A percentile compares a stretch with the other conserved stretches of the same genome.
phyloP scores from a whole-genome alignment of 2,113 vertebrate species.

The Melanostigma gelatinosum region DNA sequence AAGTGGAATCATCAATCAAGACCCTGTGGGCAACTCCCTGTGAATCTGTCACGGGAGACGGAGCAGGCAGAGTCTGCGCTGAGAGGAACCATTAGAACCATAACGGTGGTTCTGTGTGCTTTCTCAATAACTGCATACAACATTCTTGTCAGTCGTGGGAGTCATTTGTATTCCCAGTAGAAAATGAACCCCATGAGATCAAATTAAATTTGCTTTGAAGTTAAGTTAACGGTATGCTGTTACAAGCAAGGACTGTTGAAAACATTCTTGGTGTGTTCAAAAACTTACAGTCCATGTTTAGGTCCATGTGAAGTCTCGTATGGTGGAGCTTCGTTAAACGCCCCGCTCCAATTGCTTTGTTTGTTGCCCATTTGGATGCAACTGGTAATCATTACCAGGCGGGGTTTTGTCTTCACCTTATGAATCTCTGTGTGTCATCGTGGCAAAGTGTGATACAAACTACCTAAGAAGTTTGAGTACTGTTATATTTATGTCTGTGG shows the following conservation, averaged over 20 bases:
- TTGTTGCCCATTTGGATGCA: not conserved
- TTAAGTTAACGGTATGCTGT: not conserved
- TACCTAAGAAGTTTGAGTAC: not conserved
- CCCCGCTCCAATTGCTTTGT: not conserved
- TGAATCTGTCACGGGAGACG: constrained; percentile 31
- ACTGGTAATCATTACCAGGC: not conserved
- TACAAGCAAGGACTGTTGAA: not conserved
- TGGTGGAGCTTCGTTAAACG: not conserved
- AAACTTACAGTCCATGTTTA: not conserved
- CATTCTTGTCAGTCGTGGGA: not conserved
- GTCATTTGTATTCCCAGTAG: not conserved
- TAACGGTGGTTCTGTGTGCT: not conserved
- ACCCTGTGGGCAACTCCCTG: not conserved
- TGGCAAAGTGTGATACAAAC: not conserved
- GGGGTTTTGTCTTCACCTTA: not conserved
- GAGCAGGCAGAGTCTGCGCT: not conserved
- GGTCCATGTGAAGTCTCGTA: not conserved
- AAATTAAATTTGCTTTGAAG: not conserved
- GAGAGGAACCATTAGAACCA: not conserved
- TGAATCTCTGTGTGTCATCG: not conserved
- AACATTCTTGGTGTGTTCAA: not conserved
- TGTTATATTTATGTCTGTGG: not conserved
- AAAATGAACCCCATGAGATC: not conserved
- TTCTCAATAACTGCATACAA: not conserved
- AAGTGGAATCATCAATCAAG: constrained; percentile 57